These are phyloP conservation scores for Galeruca laticollis DNA, from an alignment of 2,888 invertebrate genomes.

Conservation along the genomic window DNA sequence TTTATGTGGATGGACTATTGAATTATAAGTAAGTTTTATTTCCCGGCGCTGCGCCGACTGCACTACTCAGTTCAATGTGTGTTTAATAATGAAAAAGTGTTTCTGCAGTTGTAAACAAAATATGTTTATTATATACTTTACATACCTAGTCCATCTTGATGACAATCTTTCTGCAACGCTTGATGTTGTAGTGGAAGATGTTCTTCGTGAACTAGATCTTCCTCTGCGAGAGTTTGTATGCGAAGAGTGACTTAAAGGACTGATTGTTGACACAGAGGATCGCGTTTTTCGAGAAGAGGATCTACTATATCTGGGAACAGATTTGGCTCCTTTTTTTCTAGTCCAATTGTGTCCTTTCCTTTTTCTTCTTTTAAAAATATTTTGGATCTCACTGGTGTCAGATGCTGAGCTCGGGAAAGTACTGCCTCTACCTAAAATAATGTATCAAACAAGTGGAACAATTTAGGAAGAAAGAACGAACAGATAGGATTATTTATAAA, in stretches of 20 bases:
- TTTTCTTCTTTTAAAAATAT: slow-evolving; percentile 26
- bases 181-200: background rate
- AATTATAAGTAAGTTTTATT: too few species aligned
- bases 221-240: slow-evolving; percentile 10
- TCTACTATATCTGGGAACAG: slow-evolving; percentile 9
- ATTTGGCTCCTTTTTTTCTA: slow-evolving; percentile 21
- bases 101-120: too few species aligned
- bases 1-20: too few species aligned
- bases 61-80: too few species aligned
- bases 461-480: background rate
- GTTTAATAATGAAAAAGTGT: too few species aligned
- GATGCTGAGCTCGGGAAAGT: slow-evolving; percentile 23
- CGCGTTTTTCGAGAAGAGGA: background rate
- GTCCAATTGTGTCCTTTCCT: slow-evolving; percentile 36
- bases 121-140: too few species aligned
- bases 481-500: too few species aligned
- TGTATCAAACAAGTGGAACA: background rate
- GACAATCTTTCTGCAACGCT: background rate
- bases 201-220: slow-evolving; percentile 24
- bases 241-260: slow-evolving; percentile 15
- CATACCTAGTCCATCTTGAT: slow-evolving; percentile 7
- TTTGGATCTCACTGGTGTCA: slow-evolving; percentile 25
- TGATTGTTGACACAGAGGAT: background rate
- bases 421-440: slow-evolving; percentile 28
- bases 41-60: too few species aligned